A percentile compares a stretch with the other conserved stretches of the same genome.
phyloP scores from a whole-genome alignment of 2,797 vertebrate genomes.

The Poecilia velifera region DNA sequence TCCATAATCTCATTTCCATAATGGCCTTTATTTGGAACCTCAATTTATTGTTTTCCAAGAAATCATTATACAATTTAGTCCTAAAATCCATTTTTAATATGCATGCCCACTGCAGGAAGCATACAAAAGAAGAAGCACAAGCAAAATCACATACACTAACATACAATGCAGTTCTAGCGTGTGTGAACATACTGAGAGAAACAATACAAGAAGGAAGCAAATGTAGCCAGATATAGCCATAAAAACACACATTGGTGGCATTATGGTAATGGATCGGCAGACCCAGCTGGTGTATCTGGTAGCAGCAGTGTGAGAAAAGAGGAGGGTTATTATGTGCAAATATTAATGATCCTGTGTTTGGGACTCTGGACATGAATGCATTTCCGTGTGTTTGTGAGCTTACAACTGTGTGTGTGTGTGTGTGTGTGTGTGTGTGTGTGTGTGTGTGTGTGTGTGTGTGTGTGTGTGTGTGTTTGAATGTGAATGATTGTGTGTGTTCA shows the following conservation, averaged over 20 bases:
- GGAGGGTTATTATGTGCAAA: slow-evolving; percentile 84
- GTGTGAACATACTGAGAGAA: slow-evolving; percentile 37
- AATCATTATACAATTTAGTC: slow-evolving; percentile 84
- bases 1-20: slow-evolving; percentile 84
- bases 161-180: slow-evolving; percentile 26
- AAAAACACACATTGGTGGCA: slow-evolving; percentile 61
- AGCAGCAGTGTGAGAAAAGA: slow-evolving; percentile 80
- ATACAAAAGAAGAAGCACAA: slow-evolving; percentile 36
- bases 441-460: slow-evolving; percentile 21
- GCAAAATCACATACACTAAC: slow-evolving; percentile 50
- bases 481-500: slow-evolving; percentile 67
- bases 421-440: slow-evolving; percentile 23
- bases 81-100: slow-evolving; percentile 84
- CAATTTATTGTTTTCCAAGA: slow-evolving; percentile 84
- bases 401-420: slow-evolving; percentile 33
- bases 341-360: slow-evolving; percentile 82
- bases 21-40: slow-evolving; percentile 85
- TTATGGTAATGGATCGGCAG: slow-evolving; percentile 79
- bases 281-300: slow-evolving; percentile 84
- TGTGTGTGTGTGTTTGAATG: slow-evolving; percentile 16
- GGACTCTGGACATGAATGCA: slow-evolving; percentile 75
- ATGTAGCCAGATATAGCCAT: slow-evolving; percentile 30
- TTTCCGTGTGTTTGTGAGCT: slow-evolving; percentile 28
- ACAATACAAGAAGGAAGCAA: slow-evolving; percentile 34
- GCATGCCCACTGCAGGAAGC: slow-evolving; percentile 62